These are phyloP conservation scores for Notodonta dromedarius DNA, from an alignment of 2,888 invertebrate genomes.

Conservation along the genomic window DNA sequence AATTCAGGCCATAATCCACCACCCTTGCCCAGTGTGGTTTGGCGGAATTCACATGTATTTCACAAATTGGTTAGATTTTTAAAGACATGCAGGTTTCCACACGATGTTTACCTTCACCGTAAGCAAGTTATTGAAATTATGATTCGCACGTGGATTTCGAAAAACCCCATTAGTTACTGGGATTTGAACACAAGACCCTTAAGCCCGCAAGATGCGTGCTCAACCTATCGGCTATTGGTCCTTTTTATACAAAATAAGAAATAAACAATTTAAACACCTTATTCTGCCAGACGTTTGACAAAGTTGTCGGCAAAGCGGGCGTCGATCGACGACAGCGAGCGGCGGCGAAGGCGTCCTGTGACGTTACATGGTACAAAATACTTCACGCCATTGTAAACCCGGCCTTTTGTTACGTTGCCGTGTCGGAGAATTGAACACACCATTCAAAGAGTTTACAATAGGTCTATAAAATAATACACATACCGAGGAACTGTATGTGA, in stretches of 20 bases:
- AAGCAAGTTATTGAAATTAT: too few species aligned
- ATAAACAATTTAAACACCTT: constrained; percentile 20
- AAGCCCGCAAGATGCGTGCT: too few species aligned
- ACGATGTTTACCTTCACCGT: too few species aligned
- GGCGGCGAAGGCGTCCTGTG: constrained; percentile 9
- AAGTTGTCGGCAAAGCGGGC: constrained; percentile 20
- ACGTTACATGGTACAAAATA: constrained; percentile 42
- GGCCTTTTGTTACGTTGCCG: constrained; percentile 51
- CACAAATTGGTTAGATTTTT: too few species aligned
- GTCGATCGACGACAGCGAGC: constrained; percentile 14
- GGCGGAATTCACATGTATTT: too few species aligned
- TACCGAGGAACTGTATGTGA: constrained; percentile 9
- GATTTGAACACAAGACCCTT: too few species aligned
- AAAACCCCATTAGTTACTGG: too few species aligned
- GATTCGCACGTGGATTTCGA: too few species aligned
- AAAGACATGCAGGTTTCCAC: too few species aligned
- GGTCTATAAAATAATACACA: constrained; percentile 24
- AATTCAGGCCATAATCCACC: too few species aligned
- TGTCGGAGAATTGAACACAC: constrained; percentile 43
- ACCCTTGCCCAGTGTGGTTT: too few species aligned
- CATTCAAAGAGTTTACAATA: constrained; percentile 32
- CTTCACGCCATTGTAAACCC: constrained; percentile 46
- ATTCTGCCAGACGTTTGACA: constrained; percentile 19
- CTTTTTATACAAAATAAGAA: constrained; percentile 9
- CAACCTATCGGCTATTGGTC: too few species aligned